Evolutionary conservation across 1,140 invertebrate species (phyloP), one percentile per base, ranked within the genome.

Genomic region (Aphelenchoides fujianensis): DNA sequence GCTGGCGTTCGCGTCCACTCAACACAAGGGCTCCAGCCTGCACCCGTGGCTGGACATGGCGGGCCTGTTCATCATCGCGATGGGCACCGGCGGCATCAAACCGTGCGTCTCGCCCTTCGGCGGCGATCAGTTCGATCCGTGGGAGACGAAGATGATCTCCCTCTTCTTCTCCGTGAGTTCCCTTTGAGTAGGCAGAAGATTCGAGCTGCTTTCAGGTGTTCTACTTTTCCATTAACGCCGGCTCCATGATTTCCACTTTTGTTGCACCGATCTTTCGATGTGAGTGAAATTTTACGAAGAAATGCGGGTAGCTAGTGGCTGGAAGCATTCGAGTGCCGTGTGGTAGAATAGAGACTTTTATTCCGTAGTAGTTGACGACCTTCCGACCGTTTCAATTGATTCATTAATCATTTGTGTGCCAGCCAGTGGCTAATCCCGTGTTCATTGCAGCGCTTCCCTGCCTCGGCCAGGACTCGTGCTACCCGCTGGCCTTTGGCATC

Each of bases 91-190:
- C 52, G 73, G 73, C 5, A 74, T 74, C 48, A 74, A 74, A 41
- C 94, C 95, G 0, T 97, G 94, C 84, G 95, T 97, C 0, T 89
- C 92, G 0, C 91, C 95, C 0, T 97, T 98, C 84, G 95, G 95
- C 27, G 95, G 93, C 0, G 95, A 98, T n/a, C n/a, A n/a, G n/a
- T n/a, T n/a, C n/a, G n/a, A n/a, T n/a, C n/a, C n/a, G n/a, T n/a
- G n/a, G n/a, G n/a, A n/a, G n/a, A n/a, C n/a, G n/a, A n/a, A n/a
- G n/a, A n/a, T n/a, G n/a, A n/a, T n/a, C n/a, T n/a, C n/a, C n/a
- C n/a, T n/a, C n/a, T n/a, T n/a, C n/a, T n/a, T 95, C 91, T 85
- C 89, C 88, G 86, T 90, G 79, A 80, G 66, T 57, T 34, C 2
- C 9, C 12, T 12, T 12, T 0, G n/a, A 35, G n/a, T 2, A 63